phyloP scores from a whole-genome alignment of 2,113 vertebrate species.

The Pluvialis apricaria region DNA sequence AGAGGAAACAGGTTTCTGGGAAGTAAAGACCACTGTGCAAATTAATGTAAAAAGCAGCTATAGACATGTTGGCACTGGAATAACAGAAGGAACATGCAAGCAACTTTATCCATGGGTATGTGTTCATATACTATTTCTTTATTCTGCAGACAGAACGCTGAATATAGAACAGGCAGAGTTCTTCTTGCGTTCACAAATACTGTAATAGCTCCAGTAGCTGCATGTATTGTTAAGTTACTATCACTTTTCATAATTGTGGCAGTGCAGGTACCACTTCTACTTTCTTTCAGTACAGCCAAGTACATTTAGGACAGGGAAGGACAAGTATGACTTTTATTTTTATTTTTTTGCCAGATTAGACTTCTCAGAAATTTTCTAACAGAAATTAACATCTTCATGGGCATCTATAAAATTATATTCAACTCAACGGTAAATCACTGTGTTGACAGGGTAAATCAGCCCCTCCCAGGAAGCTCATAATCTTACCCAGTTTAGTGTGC shows the following conservation, averaged over 20 bases:
- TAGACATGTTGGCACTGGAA: background rate
- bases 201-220: background rate
- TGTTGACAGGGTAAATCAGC: background rate
- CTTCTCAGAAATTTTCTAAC: background rate
- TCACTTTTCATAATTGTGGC: background rate
- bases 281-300: background rate
- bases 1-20: background rate
- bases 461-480: rapidly evolving
- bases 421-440: background rate
- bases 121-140: background rate
- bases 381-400: background rate
- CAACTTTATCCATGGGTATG: background rate
- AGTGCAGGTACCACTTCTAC: background rate
- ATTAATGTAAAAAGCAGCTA: background rate
- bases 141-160: background rate
- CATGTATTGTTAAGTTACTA: background rate
- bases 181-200: background rate
- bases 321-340: background rate
- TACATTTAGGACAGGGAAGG: background rate
- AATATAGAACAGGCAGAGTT: background rate
- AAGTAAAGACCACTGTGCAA: background rate
- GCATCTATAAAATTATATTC: background rate
- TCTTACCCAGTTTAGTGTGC: background rate
- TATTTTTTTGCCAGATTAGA: background rate
- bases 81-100: background rate